Evolutionary conservation across 2,888 invertebrate species (phyloP).

Genomic region (Meiosimyza decipiens): DNA sequence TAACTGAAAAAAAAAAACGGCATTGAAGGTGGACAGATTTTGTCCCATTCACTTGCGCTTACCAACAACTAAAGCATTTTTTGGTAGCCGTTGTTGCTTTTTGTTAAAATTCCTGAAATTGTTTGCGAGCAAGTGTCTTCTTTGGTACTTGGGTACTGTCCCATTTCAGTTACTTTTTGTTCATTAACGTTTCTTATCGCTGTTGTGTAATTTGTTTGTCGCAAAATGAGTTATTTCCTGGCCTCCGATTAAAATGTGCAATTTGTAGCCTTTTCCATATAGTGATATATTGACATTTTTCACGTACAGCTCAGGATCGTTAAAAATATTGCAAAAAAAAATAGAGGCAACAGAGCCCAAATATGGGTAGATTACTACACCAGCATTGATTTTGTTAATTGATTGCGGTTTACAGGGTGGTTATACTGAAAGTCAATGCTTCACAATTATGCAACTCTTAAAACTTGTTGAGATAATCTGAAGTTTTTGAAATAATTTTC

Average conservation of each 20-base stretch:
- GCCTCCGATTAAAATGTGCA: too few species aligned
- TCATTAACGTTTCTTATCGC: slow-evolving; percentile 7
- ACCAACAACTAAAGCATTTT: neutral
- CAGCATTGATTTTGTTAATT: neutral
- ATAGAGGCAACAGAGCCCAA: too few species aligned
- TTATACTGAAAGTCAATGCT: too few species aligned
- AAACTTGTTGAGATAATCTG: too few species aligned
- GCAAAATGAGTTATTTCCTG: neutral
- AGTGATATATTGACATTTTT: neutral
- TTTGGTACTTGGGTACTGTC: neutral
- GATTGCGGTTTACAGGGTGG: too few species aligned
- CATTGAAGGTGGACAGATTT: neutral
- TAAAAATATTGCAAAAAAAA: neutral
- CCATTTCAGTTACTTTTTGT: neutral
- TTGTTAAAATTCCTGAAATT: slow-evolving; percentile 27
- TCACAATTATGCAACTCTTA: too few species aligned
- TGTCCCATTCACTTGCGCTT: neutral
- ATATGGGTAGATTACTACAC: too few species aligned
- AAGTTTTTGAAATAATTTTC: too few species aligned
- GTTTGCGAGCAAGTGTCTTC: slow-evolving; percentile 9
- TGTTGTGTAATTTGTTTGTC: slow-evolving; percentile 20
- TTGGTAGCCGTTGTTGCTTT: slow-evolving; percentile 5
- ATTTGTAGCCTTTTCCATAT: too few species aligned
- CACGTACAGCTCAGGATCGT: neutral
- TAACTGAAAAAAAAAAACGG: neutral